Base-by-base conservation (phyloP, 2,113 vertebrate species). In the Sclerurus mexicanus region DNA sequence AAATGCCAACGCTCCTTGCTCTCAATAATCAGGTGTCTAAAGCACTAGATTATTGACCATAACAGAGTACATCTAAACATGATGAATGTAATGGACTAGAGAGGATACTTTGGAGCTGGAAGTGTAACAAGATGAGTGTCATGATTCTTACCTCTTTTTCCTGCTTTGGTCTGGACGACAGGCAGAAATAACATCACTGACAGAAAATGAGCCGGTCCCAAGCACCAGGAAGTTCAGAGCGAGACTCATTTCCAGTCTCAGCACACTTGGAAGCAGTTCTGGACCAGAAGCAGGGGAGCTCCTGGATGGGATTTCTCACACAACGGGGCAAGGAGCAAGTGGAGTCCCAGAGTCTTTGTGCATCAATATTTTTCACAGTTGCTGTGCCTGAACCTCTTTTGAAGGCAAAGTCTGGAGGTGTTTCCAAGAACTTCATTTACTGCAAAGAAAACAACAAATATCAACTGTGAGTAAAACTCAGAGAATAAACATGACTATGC, bases 1-100 rank as follows among this genome's bases (percentile, higher is more conserved):
- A 75, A 96, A 96, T 78, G 67, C 40, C 60, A 85, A 20, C 49
- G 31, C 44, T 90, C 75, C 37, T 73, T 80, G 39, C 55, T 69
- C 14, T 64, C 56, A 85, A 77, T 64, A 91, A 95, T 69, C 71
- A 71, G 83, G 6, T 73, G 81, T 80, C 93, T 95, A 84, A 89
- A 96, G 83, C 89, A 75, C 40, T 90, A 85, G 71, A 84, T 96
- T 83, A 96, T 86, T 39, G 40, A 82, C 53, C 67, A 76, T 46
- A 93, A 90, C 39, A 63, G 66, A 93, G 39, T 81, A 42, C 81
- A 81, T 47, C 58, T 63, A 66, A 72, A 93, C 59, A 25, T 66
- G 68, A 89, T 56, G 14, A 94, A 68, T 49, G 31, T 21, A 76
- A 60, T n/a, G 28, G 78, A 75, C 44, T 39, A 60, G 30, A 46